phyloP scores from a whole-genome alignment of 2,797 vertebrate species.

The Acridotheres tristis region DNA sequence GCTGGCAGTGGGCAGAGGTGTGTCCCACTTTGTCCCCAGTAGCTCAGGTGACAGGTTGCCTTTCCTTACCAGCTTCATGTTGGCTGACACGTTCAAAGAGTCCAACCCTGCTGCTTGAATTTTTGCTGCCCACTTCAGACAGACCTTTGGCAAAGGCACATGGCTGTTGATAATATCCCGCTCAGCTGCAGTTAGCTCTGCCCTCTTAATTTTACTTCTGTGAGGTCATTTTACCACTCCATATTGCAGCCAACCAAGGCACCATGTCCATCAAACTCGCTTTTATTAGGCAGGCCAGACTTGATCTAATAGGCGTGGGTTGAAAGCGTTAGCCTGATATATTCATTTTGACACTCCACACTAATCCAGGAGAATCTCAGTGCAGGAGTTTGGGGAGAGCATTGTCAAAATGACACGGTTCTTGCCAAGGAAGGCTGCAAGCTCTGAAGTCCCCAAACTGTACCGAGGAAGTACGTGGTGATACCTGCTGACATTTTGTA shows the following conservation, averaged over 20 bases:
- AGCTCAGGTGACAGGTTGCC: neutral
- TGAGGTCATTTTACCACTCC: neutral
- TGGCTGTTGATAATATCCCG: neutral
- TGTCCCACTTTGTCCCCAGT: neutral
- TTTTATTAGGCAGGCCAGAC: neutral
- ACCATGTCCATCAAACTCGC: neutral
- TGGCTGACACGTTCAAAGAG: fast-evolving
- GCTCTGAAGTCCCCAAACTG: neutral
- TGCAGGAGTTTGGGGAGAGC: neutral
- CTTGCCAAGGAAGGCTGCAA: neutral
- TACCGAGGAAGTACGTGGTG: fast-evolving
- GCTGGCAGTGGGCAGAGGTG: neutral
- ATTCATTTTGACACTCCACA: neutral
- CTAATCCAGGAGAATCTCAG: neutral
- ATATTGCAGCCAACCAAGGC: neutral
- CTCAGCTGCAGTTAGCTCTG: neutral
- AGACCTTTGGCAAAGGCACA: neutral
- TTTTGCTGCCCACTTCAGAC: neutral
- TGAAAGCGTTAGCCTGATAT: neutral
- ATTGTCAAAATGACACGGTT: fast-evolving
- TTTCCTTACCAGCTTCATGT: neutral
- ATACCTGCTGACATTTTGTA: neutral
- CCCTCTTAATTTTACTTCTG: neutral
- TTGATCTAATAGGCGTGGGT: neutral
- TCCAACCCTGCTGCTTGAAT: neutral